Evolutionary conservation across 2,888 invertebrate species (phyloP), one percentile per base, ranked within the genome.

Genomic region (Leistus spinibarbis): DNA sequence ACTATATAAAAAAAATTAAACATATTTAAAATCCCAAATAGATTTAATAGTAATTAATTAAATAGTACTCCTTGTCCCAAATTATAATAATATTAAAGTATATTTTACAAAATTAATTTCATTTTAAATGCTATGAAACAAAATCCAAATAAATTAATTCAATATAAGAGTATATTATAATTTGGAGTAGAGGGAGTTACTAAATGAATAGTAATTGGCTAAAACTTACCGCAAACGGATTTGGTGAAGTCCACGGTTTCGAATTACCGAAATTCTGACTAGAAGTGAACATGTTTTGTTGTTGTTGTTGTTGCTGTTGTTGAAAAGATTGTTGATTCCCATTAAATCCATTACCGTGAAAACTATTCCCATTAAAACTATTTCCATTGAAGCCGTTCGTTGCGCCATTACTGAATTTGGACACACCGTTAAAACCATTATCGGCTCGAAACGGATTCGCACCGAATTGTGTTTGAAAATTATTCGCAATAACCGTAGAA

Each of bases 171-270:
- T n/a, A n/a, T n/a, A n/a, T n/a, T n/a, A n/a, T n/a, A n/a, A n/a
- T n/a, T n/a, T n/a, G n/a, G n/a, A n/a, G n/a, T n/a, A n/a, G n/a
- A n/a, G n/a, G n/a, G n/a, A n/a, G n/a, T n/a, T n/a, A n/a, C n/a
- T n/a, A n/a, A n/a, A n/a, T n/a, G n/a, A n/a, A n/a, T n/a, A n/a
- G n/a, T n/a, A n/a, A n/a, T n/a, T n/a, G n/a, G n/a, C n/a, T n/a
- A n/a, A n/a, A 17, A 54, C 68, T 78, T 81, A 84, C 85, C 82
- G 83, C 84, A 79, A 86, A 85, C 4, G 85, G 85, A 80, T 85
- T 85, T 16, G 82, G 82, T 72, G 82, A 79, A 57, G 70, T 71
- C 79, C 78, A 78, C n/a, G 77, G 77, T 78, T 76, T 40, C 40
- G 40, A 40, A 13, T 40, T 76, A 53, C 24, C 66, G 27, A 70